Percentiles rank a stretch among this genome's conserved stretches.
Conservation (phyloP, 2,888 invertebrate species). For the Doris montereyensis region DNA sequence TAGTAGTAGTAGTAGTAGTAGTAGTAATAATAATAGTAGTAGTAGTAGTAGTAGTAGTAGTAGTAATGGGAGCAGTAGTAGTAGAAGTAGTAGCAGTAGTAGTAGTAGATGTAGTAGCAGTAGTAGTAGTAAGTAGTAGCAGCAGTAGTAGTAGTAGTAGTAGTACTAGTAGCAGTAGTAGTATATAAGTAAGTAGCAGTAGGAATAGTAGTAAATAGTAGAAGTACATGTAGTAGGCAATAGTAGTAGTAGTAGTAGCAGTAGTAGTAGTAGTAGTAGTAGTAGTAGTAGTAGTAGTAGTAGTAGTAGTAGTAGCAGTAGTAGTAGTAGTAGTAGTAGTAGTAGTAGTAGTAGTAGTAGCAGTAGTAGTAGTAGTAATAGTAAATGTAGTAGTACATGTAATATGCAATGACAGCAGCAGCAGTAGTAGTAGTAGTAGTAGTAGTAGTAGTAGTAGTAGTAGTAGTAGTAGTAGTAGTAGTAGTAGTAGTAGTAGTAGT, state of each 20-base stretch:
- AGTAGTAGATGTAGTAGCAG: too few species aligned
- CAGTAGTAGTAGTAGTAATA: neutral
- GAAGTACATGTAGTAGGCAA: too few species aligned
- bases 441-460: slow-evolving; percentile 1
- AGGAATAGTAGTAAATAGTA: too few species aligned
- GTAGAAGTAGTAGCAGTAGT: too few species aligned
- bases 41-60: too few species aligned
- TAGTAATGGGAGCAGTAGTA: too few species aligned
- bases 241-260: slow-evolving; percentile 37
- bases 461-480: neutral
- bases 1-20: slow-evolving; percentile 19
- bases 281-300: slow-evolving; percentile 36
- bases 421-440: neutral
- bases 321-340: slow-evolving; percentile 26
- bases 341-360: neutral
- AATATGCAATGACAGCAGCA: neutral
- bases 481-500: neutral
- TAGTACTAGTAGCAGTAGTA: too few species aligned
- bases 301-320: slow-evolving; percentile 37
- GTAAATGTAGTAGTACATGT: too few species aligned
- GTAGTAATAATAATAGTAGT: slow-evolving; percentile 24
- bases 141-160: too few species aligned
- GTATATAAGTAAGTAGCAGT: too few species aligned
- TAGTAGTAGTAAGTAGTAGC: too few species aligned
- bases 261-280: slow-evolving; percentile 37